Base-by-base conservation (phyloP, 2,797 vertebrate species). In the Pseudotriccus pelzelni region DNA sequence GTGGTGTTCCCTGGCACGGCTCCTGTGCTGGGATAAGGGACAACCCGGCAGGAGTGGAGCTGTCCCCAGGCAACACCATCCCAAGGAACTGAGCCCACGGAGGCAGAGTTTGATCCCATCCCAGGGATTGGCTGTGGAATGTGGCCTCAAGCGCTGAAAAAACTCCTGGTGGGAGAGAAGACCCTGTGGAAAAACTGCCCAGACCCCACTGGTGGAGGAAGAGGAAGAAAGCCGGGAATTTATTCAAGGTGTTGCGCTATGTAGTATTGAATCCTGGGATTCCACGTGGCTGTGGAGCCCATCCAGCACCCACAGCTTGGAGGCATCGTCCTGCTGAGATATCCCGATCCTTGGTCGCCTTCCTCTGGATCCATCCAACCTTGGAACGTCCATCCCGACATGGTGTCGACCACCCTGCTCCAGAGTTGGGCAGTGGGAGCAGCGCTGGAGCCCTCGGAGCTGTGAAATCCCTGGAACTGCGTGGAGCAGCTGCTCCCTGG, bases 351-450 rank as follows among this genome's bases (percentile, higher is more conserved):
- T 6, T 43, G 36, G 70, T 78, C 4, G 1, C 55, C 73, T 34
- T 37, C 41, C 20, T 1, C 0, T 20, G 69, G n/a, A 7, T 32
- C 2, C 2, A 2, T 52, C 30, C 0, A 0, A 15, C 0, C 6
- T 10, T 9, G 30, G 2, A 4, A 11, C 1, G 5, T 12, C 56
- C 1, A 2, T 16, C 60, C 56, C 18, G 0, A 3, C 30, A 11
- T 10, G 8, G 32, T 1, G 5, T 10, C 0, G 14, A 55, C 46
- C 22, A 5, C 27, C 47, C 30, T 47, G 12, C 28, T 58, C 37
- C 2, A 1, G 58, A 66, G 53, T 3, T 0, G 1, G 55, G 73
- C 11, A 3, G 5, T 0, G 2, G 62, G 47, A 58, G 53, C 52
- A 6, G 36, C 0, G 0, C 5, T 27, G 11, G 77, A 21, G 58